A percentile compares a stretch with the other conserved stretches of the same genome.
These are phyloP conservation scores for Apis dorsata DNA, from an alignment of 1,140 invertebrate species.

Conservation along the genomic window DNA sequence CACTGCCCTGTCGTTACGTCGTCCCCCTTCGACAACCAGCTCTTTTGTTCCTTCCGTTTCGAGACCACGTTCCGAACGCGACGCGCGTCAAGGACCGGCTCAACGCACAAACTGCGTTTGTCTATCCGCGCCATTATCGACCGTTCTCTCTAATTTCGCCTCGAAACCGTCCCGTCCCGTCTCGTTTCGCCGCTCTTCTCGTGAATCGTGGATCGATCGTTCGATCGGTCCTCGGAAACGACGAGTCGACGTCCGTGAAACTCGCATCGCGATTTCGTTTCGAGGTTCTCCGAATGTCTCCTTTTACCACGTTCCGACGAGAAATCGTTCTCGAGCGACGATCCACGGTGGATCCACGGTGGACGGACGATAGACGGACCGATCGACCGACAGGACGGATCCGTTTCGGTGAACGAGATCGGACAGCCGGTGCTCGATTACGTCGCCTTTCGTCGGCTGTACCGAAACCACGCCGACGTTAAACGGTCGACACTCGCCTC, in stretches of 20 bases:
- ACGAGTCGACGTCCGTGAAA: neutral
- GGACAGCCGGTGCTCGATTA: conserved; percentile 60
- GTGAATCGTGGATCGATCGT: neutral
- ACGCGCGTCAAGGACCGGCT: conserved; percentile 12
- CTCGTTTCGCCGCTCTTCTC: neutral
- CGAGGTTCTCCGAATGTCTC: conserved; percentile 18
- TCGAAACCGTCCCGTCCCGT: neutral
- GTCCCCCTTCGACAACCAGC: conserved; percentile 39
- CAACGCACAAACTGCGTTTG: neutral
- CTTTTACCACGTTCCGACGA: neutral
- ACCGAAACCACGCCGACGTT: conserved; percentile 45
- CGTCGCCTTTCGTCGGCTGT: conserved; percentile 52
- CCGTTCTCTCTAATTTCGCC: conserved; percentile 23
- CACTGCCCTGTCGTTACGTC: conserved; percentile 52
- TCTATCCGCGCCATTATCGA: neutral
- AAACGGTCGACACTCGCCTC: conserved; percentile 36
- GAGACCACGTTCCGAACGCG: conserved; percentile 33
- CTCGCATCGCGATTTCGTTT: neutral
- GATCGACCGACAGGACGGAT: conserved; percentile 42
- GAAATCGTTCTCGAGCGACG: conserved; percentile 34
- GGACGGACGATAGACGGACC: neutral
- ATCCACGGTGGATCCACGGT: neutral
- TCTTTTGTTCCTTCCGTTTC: conserved; percentile 37
- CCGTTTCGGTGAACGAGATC: conserved; percentile 45
- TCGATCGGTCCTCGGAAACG: neutral